phyloP scores from a whole-genome alignment of 2,888 invertebrate genomes.

The Mamestra brassicae region DNA sequence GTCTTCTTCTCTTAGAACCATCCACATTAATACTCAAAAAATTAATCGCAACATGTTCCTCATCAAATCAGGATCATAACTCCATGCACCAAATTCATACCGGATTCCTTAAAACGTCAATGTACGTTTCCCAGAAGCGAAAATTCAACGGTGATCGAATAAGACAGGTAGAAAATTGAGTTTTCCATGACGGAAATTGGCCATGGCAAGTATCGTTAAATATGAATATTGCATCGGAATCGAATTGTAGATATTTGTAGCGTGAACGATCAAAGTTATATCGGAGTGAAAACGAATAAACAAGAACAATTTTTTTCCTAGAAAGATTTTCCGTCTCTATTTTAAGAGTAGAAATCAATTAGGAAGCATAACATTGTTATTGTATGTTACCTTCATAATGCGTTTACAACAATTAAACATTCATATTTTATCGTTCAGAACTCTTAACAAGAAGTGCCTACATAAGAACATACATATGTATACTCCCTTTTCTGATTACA shows the following conservation, averaged over 20 bases:
- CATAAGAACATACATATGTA: too few species aligned
- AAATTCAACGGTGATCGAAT: conserved; percentile 34
- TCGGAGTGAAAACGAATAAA: not conserved
- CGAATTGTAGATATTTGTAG: conserved; percentile 11
- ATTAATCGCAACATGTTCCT: not conserved
- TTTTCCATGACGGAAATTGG: conserved; percentile 19
- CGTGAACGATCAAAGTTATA: not conserved
- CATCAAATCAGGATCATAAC: not conserved
- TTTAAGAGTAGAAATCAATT: not conserved
- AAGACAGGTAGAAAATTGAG: conserved; percentile 36
- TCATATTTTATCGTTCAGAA: not conserved
- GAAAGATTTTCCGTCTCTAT: not conserved
- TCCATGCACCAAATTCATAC: not conserved
- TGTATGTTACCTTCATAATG: not conserved
- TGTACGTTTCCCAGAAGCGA: not conserved
- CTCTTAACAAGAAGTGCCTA: too few species aligned
- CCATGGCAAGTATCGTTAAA: conserved; percentile 15
- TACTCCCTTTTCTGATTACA: not conserved
- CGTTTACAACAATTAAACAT: not conserved
- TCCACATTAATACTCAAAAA: not conserved
- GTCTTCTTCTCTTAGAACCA: not conserved
- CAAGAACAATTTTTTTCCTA: too few species aligned
- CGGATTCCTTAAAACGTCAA: conserved; percentile 3
- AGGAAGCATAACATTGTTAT: not conserved
- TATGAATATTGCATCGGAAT: conserved; percentile 42